phyloP scores from a whole-genome alignment of 2,797 vertebrate species.

The Aulostomus chinensis region DNA sequence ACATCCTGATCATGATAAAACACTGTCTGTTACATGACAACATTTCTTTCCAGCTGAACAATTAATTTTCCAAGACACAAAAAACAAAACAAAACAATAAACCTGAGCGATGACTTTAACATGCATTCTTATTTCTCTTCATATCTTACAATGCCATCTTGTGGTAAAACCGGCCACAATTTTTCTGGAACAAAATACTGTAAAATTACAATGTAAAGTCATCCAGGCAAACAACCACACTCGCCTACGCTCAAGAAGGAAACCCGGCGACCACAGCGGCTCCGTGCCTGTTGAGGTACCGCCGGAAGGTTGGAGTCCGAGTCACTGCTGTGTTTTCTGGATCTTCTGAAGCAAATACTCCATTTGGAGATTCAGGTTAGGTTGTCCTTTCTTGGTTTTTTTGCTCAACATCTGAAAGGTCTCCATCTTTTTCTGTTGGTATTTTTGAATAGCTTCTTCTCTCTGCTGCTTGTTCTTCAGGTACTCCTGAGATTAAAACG shows the following conservation, averaged over 20 bases:
- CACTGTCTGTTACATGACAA: neutral
- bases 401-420: constrained; percentile 88
- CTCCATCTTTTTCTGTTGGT: constrained; percentile 92
- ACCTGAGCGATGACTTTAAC: too few species aligned
- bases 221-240: neutral
- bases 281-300: too few species aligned
- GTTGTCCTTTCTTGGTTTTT: constrained; percentile 95
- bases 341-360: constrained; percentile 96
- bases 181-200: neutral
- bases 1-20: too few species aligned
- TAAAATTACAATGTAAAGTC: too few species aligned
- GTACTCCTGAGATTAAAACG: constrained; percentile 77
- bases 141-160: constrained; percentile 45
- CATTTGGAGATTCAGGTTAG: constrained; percentile 94
- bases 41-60: neutral
- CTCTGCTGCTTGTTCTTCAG: constrained; percentile 83
- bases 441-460: constrained; percentile 86
- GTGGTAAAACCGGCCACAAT: constrained; percentile 33
- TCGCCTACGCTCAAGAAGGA: too few species aligned
- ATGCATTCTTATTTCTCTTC: neutral
- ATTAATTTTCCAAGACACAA: neutral
- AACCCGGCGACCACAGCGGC: too few species aligned
- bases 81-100: too few species aligned
- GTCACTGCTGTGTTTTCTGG: constrained; percentile 72
- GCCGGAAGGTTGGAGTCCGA: too few species aligned